Evolutionary conservation across 2,888 invertebrate genomes (phyloP), one percentile per base, ranked within the genome.

Genomic region (Ophion slaviceki): DNA sequence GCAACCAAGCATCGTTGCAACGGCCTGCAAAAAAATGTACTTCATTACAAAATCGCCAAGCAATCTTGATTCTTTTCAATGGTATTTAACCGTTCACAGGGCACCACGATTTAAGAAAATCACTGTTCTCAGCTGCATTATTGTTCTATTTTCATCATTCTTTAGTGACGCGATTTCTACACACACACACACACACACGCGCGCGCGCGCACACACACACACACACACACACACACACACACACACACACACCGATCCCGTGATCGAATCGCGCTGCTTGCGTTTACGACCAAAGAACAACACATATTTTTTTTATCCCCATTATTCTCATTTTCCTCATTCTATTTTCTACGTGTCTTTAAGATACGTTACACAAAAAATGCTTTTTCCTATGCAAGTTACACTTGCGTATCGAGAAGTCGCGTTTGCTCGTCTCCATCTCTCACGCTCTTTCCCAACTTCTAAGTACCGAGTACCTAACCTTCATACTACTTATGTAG

Each of bases 261-360:
- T 53, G 70, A 75, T 85, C 80, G 85, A 85, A 78, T 85, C 80
- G 82, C 78, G 85, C 82, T 59, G 85, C 87, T 88, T 87, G 89
- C 89, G 90, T 89, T 90, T 88, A 90, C 90, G 89, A 91, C 91
- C 91, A 91, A 91, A 91, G 91, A 91, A 85, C 72, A 80, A 72
- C 71, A 62, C 79, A 72, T 59, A 17, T 68, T 78, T 68, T 70
- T 47, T 72, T 64, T 72, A 53, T 36, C 24, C 57, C 28, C 64
- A 32, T 59, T 85, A 71, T 79, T 71, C 32, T 79, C 57, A 57
- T 82, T 72, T 53, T 71, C 64, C 66, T 67, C 36, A 76, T 80
- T 53, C 67, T 70, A 57, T 57, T 67, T 64, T 80, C 66, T 64
- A 53, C 81, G 32, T 61, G 76, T 45, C 81, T 82, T 72, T 68